Percentiles rank a stretch among this genome's conserved stretches.
These are phyloP conservation scores for Crocidura indochinensis DNA, from an alignment of 2,797 vertebrate species.

Conservation along the genomic window DNA sequence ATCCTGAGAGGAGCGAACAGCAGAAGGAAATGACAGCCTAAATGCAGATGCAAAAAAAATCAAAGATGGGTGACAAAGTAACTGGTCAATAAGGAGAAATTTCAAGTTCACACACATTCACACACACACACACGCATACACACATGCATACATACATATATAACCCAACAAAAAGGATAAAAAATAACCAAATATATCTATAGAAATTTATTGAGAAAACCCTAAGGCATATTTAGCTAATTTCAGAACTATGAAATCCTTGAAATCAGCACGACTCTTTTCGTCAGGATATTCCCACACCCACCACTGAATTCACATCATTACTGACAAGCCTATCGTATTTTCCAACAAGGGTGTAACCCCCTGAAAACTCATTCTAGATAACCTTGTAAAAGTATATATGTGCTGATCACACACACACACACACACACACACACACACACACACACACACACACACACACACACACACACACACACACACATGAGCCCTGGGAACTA, in stretches of 20 bases:
- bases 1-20: slow-evolving; percentile 91
- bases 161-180: slow-evolving; percentile 92
- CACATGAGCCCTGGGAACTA: neutral
- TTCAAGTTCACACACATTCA: slow-evolving; percentile 79
- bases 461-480: neutral
- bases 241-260: slow-evolving; percentile 90
- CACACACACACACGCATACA: neutral
- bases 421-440: neutral
- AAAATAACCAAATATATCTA: slow-evolving; percentile 94
- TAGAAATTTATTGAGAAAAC: slow-evolving; percentile 95
- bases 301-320: slow-evolving; percentile 83
- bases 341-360: slow-evolving; percentile 77
- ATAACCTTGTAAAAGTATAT: slow-evolving; percentile 47
- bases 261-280: slow-evolving; percentile 91
- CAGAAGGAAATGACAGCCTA: slow-evolving; percentile 93
- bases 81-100: slow-evolving; percentile 91
- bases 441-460: neutral
- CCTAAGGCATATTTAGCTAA: slow-evolving; percentile 92
- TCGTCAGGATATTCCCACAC: slow-evolving; percentile 84
- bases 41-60: slow-evolving; percentile 95
- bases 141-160: slow-evolving; percentile 22
- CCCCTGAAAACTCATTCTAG: slow-evolving; percentile 26
- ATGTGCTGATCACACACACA: slow-evolving; percentile 32
- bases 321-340: slow-evolving; percentile 83
- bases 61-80: slow-evolving; percentile 95